phyloP scores from a whole-genome alignment of 2,797 vertebrate species.

The Alca torda region DNA sequence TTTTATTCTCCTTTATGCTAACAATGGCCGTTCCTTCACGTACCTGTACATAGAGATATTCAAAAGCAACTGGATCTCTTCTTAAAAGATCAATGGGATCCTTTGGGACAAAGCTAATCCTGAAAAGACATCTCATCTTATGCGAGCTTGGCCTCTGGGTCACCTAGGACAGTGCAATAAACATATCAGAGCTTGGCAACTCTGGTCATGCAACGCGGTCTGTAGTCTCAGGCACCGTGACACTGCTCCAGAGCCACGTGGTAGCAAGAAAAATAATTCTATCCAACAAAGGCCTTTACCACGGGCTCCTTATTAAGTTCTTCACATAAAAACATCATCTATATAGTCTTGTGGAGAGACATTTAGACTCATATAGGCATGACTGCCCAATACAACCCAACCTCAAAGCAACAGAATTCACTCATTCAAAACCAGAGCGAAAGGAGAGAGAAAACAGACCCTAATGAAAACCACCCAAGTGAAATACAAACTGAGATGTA shows the following conservation, averaged over 20 bases:
- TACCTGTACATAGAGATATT: conserved; percentile 99
- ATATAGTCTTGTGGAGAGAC: not conserved
- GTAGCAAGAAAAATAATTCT: not conserved
- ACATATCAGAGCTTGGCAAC: not conserved
- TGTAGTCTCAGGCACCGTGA: not conserved
- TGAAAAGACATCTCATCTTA: conserved; percentile 98
- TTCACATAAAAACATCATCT: not conserved
- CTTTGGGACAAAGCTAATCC: conserved; percentile 97
- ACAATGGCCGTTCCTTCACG: not conserved
- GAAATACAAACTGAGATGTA: not conserved
- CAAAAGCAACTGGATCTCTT: conserved; percentile 94
- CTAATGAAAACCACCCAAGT: not conserved
- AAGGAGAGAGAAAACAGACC: not conserved
- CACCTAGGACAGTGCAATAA: conserved; percentile 81
- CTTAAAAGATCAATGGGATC: conserved; percentile 95
- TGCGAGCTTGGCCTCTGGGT: conserved; percentile 95
- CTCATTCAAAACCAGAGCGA: not conserved
- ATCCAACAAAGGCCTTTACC: not conserved
- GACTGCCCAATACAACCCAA: not conserved
- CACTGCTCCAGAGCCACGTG: not conserved
- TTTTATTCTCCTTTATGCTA: not conserved
- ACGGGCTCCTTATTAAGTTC: not conserved
- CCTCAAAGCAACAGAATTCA: not conserved
- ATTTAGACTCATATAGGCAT: not conserved
- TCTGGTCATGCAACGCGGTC: not conserved